phyloP scores from a whole-genome alignment of 2,888 invertebrate species.

The Hydraecia micacea region DNA sequence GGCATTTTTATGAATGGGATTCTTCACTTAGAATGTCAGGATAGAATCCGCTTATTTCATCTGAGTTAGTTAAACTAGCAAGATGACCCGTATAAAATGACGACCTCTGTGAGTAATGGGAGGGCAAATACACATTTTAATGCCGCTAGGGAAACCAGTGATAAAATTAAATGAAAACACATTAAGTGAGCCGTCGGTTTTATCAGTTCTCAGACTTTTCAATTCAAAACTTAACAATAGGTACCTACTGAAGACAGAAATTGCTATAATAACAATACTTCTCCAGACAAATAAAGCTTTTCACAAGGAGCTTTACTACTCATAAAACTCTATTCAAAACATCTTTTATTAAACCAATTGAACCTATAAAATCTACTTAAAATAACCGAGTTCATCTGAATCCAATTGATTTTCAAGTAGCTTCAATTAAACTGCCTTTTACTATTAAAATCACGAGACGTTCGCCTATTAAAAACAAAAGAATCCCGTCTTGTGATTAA shows the following conservation, averaged over 20 bases:
- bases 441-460: constrained; percentile 22
- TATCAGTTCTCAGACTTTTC: background rate
- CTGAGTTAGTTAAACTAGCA: background rate
- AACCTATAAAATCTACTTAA: constrained; percentile 1
- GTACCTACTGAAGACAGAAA: background rate
- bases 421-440: constrained; percentile 46
- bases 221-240: background rate
- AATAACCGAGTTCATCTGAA: constrained; percentile 11
- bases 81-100: background rate
- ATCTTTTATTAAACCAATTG: constrained; percentile 9
- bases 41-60: background rate
- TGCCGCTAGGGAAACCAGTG: background rate
- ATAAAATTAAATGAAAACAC: background rate
- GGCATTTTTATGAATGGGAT: background rate
- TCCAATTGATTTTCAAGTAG: constrained; percentile 28
- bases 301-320: background rate
- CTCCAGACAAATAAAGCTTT: constrained; percentile 19
- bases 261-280: background rate
- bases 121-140: background rate
- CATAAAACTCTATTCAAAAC: constrained; percentile 30
- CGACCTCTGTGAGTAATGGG: background rate
- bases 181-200: background rate
- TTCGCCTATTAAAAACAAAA: constrained; percentile 38
- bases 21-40: background rate
- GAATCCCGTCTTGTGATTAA: constrained; percentile 54